Evolutionary conservation across 2,888 invertebrate genomes (phyloP), one percentile per base, ranked within the genome.

Genomic region (Arenicola marina): DNA sequence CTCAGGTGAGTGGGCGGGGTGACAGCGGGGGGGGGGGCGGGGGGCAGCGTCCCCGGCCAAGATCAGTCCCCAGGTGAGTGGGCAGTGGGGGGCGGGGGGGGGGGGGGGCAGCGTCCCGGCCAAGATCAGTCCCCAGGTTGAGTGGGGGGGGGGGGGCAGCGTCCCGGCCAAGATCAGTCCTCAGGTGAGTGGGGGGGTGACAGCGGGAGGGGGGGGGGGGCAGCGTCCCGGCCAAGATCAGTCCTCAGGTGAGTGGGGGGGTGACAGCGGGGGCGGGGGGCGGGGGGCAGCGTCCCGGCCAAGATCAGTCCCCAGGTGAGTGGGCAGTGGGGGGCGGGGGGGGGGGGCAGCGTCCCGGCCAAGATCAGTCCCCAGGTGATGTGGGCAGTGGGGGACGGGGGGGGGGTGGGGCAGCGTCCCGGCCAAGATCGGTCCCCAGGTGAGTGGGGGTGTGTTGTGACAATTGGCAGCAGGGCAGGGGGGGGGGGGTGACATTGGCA

Each of bases 321-420:
- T 53, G 26, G n/a, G n/a, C n/a, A n/a, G n/a, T n/a, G n/a, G n/a
- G n/a, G n/a, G n/a, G n/a, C 93, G 4, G 92, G 95, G 0, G 96
- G 97, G 84, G 97, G 98, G 84, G 90, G 92, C 1, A 91, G 92
- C 65, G 89, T 94, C 66, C 96, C 96, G 0, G 97, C 96, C 1
- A 90, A 90, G 80, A 95, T 98, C 63, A 93, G 95, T 0, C 84
- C 88, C 0, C 90, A 92, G 76, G 85, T 85, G 74, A 56, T 67
- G 51, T 7, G n/a, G n/a, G n/a, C n/a, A n/a, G n/a, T n/a, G n/a
- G n/a, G n/a, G n/a, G n/a, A n/a, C 93, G 4, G 92, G 95, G 0
- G 96, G 97, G 84, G n/a, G n/a, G n/a, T n/a, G n/a, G n/a, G 97
- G 98, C 84, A 90, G 92, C 1, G 91, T 65, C 96, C n/a, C 96